phyloP scores from a whole-genome alignment of 2,797 vertebrate genomes.

The Tapera naevia region DNA sequence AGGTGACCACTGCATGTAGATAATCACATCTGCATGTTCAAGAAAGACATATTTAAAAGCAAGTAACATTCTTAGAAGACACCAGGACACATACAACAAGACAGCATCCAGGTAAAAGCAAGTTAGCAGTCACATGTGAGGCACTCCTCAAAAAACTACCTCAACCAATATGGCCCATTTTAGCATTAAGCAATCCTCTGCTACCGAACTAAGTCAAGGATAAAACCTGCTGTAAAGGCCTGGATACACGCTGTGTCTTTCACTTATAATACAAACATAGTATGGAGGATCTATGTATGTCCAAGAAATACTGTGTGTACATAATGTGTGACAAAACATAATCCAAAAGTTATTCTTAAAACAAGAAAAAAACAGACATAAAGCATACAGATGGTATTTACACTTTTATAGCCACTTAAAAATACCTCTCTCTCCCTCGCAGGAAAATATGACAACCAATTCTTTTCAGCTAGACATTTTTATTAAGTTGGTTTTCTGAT shows the following conservation, averaged over 20 bases:
- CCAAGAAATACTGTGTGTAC: neutral
- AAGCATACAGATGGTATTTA: neutral
- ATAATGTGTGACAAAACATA: neutral
- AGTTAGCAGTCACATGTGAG: neutral
- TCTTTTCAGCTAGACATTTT: neutral
- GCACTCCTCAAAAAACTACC: neutral
- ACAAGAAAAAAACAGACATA: neutral
- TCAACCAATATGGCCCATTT: neutral
- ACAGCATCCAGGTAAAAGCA: neutral
- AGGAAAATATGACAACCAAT: neutral
- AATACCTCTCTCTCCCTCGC: neutral
- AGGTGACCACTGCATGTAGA: neutral
- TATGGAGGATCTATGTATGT: neutral
- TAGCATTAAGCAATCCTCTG: neutral
- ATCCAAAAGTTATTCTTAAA: neutral
- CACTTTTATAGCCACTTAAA: neutral
- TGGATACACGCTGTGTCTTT: neutral
- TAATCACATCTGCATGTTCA: neutral
- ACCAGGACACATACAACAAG: neutral
- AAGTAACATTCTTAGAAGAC: neutral
- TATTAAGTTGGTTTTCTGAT: neutral
- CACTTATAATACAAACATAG: neutral
- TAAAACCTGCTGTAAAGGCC: neutral
- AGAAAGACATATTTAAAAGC: neutral
- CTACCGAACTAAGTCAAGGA: neutral